Conservation (phyloP, 2,888 invertebrate genomes). For the Ennomos erosarius region DNA sequence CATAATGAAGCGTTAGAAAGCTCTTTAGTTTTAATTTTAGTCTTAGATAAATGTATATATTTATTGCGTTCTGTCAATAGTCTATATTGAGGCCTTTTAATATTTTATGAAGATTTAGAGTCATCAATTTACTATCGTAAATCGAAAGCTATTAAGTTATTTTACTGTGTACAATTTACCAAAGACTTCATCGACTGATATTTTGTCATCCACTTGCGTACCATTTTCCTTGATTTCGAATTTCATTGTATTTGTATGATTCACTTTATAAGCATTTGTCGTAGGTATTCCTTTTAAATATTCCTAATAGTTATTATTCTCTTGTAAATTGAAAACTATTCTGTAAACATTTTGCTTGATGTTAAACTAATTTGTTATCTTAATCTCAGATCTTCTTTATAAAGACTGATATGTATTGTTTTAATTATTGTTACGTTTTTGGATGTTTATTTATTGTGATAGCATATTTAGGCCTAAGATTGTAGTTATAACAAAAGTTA, state of each 20-base stretch:
- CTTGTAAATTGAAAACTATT: background rate
- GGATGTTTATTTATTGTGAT: slow-evolving; percentile 82
- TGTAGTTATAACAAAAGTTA: slow-evolving; percentile 77
- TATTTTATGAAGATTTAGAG: slow-evolving; percentile 30
- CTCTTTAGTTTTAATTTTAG: slow-evolving; percentile 28
- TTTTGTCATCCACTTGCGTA: slow-evolving; percentile 27
- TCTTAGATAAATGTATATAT: slow-evolving; percentile 44
- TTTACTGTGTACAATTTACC: slow-evolving; percentile 37
- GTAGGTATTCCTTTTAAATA: slow-evolving; percentile 1
- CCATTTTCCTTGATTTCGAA: slow-evolving; percentile 10
- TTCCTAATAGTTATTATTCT: background rate
- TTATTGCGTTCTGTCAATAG: slow-evolving; percentile 42
- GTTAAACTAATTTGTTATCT: slow-evolving; percentile 25
- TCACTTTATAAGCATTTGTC: slow-evolving; percentile 1
- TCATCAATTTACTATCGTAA: slow-evolving; percentile 29
- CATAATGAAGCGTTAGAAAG: slow-evolving; percentile 91
- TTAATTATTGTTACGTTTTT: slow-evolving; percentile 76
- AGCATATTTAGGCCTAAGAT: slow-evolving; percentile 61
- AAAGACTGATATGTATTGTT: slow-evolving; percentile 80
- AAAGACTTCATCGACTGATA: slow-evolving; percentile 44
- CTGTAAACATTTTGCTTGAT: background rate
- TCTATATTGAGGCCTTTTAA: slow-evolving; percentile 30
- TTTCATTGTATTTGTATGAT: slow-evolving; percentile 3
- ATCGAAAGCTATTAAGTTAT: slow-evolving; percentile 36
- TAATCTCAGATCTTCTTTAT: slow-evolving; percentile 58